phyloP scores from a whole-genome alignment of 2,113 vertebrate genomes.

The Lota lota region DNA sequence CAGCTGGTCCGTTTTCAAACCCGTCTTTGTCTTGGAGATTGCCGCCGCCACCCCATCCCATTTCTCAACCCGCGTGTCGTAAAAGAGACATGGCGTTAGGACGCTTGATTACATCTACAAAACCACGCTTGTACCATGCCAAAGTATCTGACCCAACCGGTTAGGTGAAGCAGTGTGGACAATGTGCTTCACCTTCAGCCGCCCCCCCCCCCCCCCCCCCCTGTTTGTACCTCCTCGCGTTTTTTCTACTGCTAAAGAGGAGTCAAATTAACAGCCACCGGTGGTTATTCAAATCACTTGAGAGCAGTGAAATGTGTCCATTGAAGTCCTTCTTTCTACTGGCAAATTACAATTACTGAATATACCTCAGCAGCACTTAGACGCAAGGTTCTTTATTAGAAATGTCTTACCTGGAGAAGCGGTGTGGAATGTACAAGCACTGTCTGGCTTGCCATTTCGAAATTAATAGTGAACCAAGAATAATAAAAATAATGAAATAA shows the following conservation, averaged over 20 bases:
- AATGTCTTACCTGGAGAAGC: conserved; percentile 78
- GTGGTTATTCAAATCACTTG: conserved; percentile 19
- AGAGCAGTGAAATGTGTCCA: conserved; percentile 41
- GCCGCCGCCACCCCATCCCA: conserved; percentile 6
- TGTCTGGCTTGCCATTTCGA: conserved; percentile 61
- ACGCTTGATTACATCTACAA: conserved; percentile 32
- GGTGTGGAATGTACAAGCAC: conserved; percentile 86
- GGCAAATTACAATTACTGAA: conserved; percentile 82
- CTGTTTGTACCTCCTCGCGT: not conserved
- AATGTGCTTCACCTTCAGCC: conserved; percentile 31
- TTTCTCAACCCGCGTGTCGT: conserved; percentile 29
- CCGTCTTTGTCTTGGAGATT: conserved; percentile 1
- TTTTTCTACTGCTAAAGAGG: conserved; percentile 33
- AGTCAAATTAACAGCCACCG: conserved; percentile 14
- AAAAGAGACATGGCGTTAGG: conserved; percentile 17
- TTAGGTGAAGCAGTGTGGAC: conserved; percentile 20
- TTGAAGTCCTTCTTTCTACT: conserved; percentile 78
- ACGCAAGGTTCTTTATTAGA: conserved; percentile 80
- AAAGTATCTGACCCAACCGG: conserved; percentile 18
- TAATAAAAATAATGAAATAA: conserved; percentile 21
- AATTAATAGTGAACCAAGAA: conserved; percentile 52
- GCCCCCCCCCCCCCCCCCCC: conserved; percentile 19
- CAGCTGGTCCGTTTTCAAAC: conserved; percentile 17
- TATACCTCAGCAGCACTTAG: conserved; percentile 96
- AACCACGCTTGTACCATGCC: conserved; percentile 27